Base-by-base conservation (phyloP, 2,797 vertebrate species). In the Margarornis squamiger region DNA sequence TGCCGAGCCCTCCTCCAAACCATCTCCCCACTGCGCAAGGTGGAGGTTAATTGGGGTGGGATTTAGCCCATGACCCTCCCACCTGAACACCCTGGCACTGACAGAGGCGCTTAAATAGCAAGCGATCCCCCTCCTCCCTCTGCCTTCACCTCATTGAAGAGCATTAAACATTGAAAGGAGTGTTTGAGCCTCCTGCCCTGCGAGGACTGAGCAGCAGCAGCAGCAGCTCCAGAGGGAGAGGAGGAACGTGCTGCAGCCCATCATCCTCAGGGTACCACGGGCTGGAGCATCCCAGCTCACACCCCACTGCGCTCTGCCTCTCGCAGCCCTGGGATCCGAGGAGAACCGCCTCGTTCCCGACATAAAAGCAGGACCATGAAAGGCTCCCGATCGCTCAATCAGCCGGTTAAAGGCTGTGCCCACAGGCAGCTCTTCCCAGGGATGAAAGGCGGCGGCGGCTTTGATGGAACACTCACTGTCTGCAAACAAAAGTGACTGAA, bases 11-110 rank as follows among this genome's bases (percentile, higher is more conserved):
- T 27, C 29, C 39, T 10, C 79, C 8, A 12, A 36, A 16, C 9
- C 65, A n/a, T 1, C 75, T 30, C 38, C 59, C 43, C 21, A 0
- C 12, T 2, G 38, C 1, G 9, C 2, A 0, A 1, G 2, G 6
- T 4, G 17, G 18, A 14, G 66, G 51, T 73, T 55, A 39, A 39
- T 8, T 21, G 32, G 54, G 85, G 39, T 63, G 72, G 57, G 83
- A 71, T 71, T 38, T 49, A 83, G 18, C 18, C 68, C 18, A 0
- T 0, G 2, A 36, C 18, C 9, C 36, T 43, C 32, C 22, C 77
- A 24, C 22, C 52, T 9, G 24, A 68, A 32, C 48, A 13, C 46
- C 27, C n/a, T 1, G 38, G 34, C 48, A 5, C 8, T 5, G 3
- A 4, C 45, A 27, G 68, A 63, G 39, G 27, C 11, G 16, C 19